These are phyloP conservation scores for Perithous albicinctus DNA, from an alignment of 2,888 invertebrate species.

Conservation along the genomic window DNA sequence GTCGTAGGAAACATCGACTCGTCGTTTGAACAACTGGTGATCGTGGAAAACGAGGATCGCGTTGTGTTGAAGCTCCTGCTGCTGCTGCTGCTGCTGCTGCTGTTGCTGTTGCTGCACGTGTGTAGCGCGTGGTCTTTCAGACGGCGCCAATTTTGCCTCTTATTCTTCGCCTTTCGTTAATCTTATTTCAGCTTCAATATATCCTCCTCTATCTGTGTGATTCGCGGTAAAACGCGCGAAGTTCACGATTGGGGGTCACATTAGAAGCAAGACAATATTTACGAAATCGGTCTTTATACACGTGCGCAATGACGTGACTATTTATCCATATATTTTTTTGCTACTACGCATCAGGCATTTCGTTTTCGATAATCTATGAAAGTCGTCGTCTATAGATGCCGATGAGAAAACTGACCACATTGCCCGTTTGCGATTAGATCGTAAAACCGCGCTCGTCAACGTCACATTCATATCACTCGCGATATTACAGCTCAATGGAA, in stretches of 20 bases:
- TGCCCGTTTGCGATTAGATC: slow-evolving; percentile 23
- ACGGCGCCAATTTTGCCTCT: background rate
- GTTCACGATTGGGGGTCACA: slow-evolving; percentile 10
- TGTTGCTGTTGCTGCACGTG: slow-evolving; percentile 55
- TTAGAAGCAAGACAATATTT: background rate
- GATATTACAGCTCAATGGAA: slow-evolving; percentile 11
- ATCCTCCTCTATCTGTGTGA: background rate
- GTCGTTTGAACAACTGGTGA: slow-evolving; percentile 76
- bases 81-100: slow-evolving; percentile 49
- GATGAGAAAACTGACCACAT: slow-evolving; percentile 3
- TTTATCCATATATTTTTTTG: background rate
- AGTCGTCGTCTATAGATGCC: background rate
- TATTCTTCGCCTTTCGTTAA: background rate
- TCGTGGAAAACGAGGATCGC: slow-evolving; percentile 46
- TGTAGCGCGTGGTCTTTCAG: slow-evolving; percentile 18
- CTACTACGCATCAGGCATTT: slow-evolving; percentile 29
- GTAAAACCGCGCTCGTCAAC: background rate
- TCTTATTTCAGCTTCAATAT: background rate
- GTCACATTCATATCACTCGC: slow-evolving; percentile 17
- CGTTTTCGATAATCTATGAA: background rate
- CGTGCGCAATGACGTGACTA: background rate
- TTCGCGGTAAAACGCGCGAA: background rate
- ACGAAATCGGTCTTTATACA: background rate
- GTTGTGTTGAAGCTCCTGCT: background rate
- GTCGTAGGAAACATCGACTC: background rate